Conservation (phyloP, 2,797 vertebrate species). For the Spheniscus humboldti region DNA sequence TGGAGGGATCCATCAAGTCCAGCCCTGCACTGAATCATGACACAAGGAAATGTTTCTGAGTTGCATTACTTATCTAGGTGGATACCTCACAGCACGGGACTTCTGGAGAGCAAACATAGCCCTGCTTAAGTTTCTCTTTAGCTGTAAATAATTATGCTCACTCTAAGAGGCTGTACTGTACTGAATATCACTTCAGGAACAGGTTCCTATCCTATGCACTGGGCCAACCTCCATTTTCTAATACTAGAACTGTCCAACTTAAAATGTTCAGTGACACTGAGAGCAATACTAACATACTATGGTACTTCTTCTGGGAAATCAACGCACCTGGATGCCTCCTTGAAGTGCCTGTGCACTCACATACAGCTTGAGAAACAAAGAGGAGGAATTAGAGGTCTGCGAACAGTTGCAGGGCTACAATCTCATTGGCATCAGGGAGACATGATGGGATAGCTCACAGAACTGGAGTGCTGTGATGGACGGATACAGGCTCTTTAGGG, state of each 20-base stretch:
- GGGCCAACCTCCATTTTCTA: not conserved
- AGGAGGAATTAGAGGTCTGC: not conserved
- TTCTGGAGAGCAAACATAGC: not conserved
- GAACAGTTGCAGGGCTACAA: not conserved
- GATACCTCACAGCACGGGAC: not conserved
- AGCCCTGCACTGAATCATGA: not conserved
- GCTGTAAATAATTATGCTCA: not conserved
- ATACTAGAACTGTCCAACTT: not conserved
- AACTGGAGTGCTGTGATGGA: fast-evolving
- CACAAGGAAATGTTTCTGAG: not conserved
- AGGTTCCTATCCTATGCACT: not conserved
- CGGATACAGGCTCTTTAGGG: not conserved
- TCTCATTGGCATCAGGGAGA: not conserved
- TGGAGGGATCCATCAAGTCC: not conserved
- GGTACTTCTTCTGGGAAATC: not conserved
- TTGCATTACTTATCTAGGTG: not conserved
- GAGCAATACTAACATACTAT: not conserved
- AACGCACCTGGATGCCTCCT: not conserved
- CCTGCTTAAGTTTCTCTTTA: not conserved
- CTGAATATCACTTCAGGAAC: not conserved
- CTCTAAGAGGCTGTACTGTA: not conserved
- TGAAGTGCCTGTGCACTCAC: not conserved
- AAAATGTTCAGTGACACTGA: not conserved
- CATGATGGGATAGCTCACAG: not conserved
- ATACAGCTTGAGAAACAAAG: not conserved